Percentiles rank a stretch among this genome's conserved stretches.
phyloP scores from a whole-genome alignment of 2,113 vertebrate genomes.

The Microcebus lehilahytsara region DNA sequence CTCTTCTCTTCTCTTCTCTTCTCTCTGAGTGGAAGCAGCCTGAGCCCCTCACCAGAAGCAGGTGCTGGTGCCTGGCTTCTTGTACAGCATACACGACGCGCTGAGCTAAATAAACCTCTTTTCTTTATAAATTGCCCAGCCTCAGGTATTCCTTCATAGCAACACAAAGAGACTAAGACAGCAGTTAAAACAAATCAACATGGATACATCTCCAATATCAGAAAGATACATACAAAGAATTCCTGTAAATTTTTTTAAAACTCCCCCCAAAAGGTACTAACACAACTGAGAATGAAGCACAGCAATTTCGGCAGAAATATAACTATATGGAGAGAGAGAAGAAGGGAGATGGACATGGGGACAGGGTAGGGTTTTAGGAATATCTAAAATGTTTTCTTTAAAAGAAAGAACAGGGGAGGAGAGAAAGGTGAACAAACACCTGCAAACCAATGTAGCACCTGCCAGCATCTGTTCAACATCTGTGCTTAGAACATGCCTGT shows the following conservation, averaged over 20 bases:
- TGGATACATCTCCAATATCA: background rate
- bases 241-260: background rate
- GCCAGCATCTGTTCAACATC: background rate
- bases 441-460: background rate
- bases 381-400: background rate
- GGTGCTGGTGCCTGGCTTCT: background rate
- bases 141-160: background rate
- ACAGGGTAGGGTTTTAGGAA: background rate
- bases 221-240: background rate
- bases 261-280: background rate
- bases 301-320: background rate
- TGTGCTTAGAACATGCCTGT: background rate
- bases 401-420: background rate
- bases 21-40: background rate
- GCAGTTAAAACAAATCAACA: background rate
- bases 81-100: background rate
- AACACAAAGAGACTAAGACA: background rate
- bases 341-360: fast-evolving
- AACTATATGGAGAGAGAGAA: background rate
- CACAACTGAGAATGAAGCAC: background rate
- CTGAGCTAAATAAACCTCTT: background rate
- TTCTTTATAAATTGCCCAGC: background rate
- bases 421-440: background rate
- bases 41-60: background rate
- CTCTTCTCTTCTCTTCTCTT: background rate